phyloP scores from a whole-genome alignment of 2,888 invertebrate species.

The Stratiomys singularior region DNA sequence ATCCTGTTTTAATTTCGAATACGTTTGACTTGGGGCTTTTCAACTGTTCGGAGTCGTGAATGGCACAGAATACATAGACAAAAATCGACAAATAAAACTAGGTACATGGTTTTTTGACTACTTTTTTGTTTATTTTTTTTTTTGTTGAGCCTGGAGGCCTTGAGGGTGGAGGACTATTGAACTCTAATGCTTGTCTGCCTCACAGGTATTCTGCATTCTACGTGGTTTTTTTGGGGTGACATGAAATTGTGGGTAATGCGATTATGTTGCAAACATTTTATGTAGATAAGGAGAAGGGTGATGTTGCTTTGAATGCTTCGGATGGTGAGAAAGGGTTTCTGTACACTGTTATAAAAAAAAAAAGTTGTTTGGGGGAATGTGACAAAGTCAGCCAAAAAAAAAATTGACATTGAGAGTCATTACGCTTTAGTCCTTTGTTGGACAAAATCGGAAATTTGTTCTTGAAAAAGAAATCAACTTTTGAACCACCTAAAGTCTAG shows the following conservation, averaged over 20 bases:
- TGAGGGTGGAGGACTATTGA: constrained; percentile 7
- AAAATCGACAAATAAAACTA: background rate
- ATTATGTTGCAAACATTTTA: background rate
- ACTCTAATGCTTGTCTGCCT: constrained; percentile 6
- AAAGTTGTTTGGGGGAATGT: too few relatives aligned
- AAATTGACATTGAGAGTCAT: too few relatives aligned
- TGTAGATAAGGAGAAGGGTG: background rate
- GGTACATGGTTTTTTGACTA: background rate
- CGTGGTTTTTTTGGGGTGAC: background rate
- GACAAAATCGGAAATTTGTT: too few relatives aligned
- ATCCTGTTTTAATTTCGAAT: constrained; percentile 5
- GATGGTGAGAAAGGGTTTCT: too few relatives aligned
- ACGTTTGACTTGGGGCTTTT: constrained; percentile 21
- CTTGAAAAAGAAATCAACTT: too few relatives aligned
- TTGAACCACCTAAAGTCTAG: too few relatives aligned
- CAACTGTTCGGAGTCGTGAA: constrained; percentile 24
- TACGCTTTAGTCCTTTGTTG: too few relatives aligned
- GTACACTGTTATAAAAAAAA: too few relatives aligned
- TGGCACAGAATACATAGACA: constrained; percentile 13
- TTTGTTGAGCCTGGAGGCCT: constrained; percentile 10
- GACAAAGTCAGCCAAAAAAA: too few relatives aligned
- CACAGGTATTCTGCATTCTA: background rate
- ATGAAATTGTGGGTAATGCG: background rate
- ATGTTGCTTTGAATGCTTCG: background rate
- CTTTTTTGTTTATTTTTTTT: background rate